Conservation (phyloP, 2,888 invertebrate genomes). For the Sycophila texana region DNA sequence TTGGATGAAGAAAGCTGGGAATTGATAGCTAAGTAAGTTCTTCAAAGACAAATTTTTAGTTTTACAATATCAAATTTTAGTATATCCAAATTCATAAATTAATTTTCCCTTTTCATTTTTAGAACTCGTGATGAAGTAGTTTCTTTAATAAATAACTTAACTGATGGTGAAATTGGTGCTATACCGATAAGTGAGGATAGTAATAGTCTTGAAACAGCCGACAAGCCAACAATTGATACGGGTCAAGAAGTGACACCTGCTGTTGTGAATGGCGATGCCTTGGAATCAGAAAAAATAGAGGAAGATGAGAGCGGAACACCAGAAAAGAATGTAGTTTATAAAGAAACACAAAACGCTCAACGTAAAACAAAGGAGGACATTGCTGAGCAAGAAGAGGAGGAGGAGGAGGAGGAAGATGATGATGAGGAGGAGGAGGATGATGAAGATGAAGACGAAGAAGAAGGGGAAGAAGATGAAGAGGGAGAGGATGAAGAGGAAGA, state of each 20-base stretch:
- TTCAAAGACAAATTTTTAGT: background rate
- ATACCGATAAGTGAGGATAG: conserved; percentile 79
- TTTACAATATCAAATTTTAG: conserved; percentile 1
- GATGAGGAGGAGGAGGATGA: conserved; percentile 63
- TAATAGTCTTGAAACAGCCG: conserved; percentile 78
- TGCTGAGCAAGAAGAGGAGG: conserved; percentile 16
- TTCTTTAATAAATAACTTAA: conserved; percentile 85
- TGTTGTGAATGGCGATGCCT: conserved; percentile 57
- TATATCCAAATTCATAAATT: background rate
- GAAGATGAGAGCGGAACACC: conserved; percentile 61
- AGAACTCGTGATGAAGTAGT: conserved; percentile 90
- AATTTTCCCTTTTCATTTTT: conserved; percentile 53
- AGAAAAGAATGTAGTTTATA: conserved; percentile 62
- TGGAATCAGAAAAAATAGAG: conserved; percentile 62
- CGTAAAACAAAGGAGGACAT: conserved; percentile 63
- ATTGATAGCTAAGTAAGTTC: conserved; percentile 88
- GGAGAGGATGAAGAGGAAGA: conserved; percentile 61
- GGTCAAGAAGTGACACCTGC: conserved; percentile 73
- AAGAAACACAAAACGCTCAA: conserved; percentile 62
- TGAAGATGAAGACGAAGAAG: conserved; percentile 64
- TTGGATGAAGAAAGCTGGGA: conserved; percentile 97
- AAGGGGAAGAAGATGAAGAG: conserved; percentile 64
- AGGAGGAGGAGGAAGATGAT: conserved; percentile 58
- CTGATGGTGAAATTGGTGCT: conserved; percentile 83
- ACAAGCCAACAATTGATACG: conserved; percentile 79